These are phyloP conservation scores for Hybos culiciformis DNA, from an alignment of 2,888 invertebrate species.

Conservation along the genomic window DNA sequence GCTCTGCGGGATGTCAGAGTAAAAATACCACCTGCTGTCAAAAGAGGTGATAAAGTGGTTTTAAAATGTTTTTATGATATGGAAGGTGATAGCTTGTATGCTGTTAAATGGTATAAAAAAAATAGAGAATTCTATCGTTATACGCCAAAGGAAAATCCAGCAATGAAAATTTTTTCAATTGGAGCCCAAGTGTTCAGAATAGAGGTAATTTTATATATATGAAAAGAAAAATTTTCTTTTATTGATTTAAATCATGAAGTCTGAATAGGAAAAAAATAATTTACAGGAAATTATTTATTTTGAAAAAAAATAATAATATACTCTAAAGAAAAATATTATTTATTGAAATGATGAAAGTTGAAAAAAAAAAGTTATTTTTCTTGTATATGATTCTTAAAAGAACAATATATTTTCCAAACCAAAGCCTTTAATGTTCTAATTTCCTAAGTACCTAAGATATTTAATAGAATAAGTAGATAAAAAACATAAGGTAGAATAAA, in stretches of 20 bases:
- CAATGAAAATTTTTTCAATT: slow-evolving; percentile 60
- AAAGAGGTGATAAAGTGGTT: slow-evolving; percentile 46
- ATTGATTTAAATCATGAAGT: no score
- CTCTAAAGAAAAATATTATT: no score
- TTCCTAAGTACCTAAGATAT: no score
- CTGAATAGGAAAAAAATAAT: neutral
- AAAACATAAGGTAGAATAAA: no score
- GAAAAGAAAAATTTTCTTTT: neutral
- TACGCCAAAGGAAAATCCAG: slow-evolving; percentile 57
- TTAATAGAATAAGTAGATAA: no score
- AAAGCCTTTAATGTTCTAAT: no score
- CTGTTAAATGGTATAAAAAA: slow-evolving; percentile 78
- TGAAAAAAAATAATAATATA: no score
- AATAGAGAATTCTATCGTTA: slow-evolving; percentile 69
- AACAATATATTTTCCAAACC: no score
- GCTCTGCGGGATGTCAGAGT: slow-evolving; percentile 48
- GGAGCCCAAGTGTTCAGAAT: slow-evolving; percentile 55
- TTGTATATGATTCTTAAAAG: neutral
- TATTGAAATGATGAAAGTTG: neutral
- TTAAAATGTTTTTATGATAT: slow-evolving; percentile 63
- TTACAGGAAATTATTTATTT: neutral
- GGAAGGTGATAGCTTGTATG: slow-evolving; percentile 61
- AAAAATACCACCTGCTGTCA: slow-evolving; percentile 49
- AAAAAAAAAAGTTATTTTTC: neutral
- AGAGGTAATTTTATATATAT: slow-evolving; percentile 48